A percentile compares a stretch with the other conserved stretches of the same genome.
phyloP scores from a whole-genome alignment of 2,113 vertebrate species.

The Albula goreensis region DNA sequence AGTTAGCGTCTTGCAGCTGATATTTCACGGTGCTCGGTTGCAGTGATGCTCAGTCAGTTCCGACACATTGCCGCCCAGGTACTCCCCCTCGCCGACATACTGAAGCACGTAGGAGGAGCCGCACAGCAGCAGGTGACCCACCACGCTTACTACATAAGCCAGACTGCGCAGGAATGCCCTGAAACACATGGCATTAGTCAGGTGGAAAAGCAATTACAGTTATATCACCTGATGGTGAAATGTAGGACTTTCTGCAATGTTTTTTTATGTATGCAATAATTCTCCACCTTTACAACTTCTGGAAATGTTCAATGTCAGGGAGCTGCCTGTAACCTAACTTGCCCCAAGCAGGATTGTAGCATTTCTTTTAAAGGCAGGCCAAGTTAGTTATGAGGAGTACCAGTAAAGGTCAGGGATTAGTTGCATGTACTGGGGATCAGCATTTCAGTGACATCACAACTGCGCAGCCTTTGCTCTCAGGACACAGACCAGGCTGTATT shows the following conservation, averaged over 20 bases:
- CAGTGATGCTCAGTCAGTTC: not conserved
- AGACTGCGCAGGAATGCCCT: conserved; percentile 69
- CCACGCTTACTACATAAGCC: conserved; percentile 65
- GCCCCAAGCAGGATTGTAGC: no score
- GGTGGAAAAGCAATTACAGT: not conserved
- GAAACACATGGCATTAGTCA: conserved; percentile 23
- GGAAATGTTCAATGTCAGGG: no score
- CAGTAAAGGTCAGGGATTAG: not conserved
- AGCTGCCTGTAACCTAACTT: no score
- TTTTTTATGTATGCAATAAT: no score
- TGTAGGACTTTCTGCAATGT: no score
- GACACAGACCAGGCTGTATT: no score
- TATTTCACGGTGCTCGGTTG: not conserved
- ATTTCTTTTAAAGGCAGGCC: no score
- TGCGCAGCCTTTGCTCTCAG: no score
- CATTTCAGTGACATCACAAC: no score
- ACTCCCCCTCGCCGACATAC: conserved; percentile 59
- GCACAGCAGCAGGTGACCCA: conserved; percentile 71
- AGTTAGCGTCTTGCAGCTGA: not conserved
- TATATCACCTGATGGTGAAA: no score
- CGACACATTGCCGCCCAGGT: not conserved
- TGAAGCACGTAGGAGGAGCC: conserved; percentile 64
- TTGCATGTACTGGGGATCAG: no score
- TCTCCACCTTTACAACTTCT: no score
- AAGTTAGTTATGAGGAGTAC: not conserved